phyloP scores from a whole-genome alignment of 1,140 invertebrate genomes.

The Leguminivora glycinivorella region DNA sequence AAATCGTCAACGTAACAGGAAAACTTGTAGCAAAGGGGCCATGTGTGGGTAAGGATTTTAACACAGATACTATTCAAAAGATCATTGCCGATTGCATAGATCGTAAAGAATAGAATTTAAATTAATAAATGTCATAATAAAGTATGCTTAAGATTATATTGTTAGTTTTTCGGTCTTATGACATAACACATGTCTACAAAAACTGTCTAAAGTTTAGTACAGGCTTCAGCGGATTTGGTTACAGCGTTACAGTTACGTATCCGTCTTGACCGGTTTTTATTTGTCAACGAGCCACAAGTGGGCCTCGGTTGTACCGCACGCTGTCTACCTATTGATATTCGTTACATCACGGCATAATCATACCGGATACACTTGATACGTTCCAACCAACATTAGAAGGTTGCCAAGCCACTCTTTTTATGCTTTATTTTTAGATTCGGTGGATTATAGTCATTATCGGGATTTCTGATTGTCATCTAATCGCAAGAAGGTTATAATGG shows the following conservation, averaged over 20 bases:
- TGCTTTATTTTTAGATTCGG: constrained; percentile 39
- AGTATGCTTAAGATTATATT: background rate
- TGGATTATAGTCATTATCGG: constrained; percentile 36
- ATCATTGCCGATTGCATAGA: background rate
- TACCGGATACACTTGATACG: constrained; percentile 60
- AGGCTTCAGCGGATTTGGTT: constrained; percentile 13
- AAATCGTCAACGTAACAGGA: constrained; percentile 11
- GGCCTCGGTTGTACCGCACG: constrained; percentile 29
- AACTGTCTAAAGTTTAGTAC: background rate
- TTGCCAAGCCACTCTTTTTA: constrained; percentile 44
- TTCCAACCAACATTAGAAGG: constrained; percentile 55
- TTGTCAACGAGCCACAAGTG: constrained; percentile 30
- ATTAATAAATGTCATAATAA: background rate
- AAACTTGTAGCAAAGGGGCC: background rate
- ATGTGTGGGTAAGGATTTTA: background rate
- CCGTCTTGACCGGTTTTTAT: constrained; percentile 28
- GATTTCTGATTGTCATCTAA: constrained; percentile 7
- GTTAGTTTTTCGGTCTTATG: background rate
- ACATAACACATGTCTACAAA: background rate
- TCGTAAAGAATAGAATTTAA: background rate
- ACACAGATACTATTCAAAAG: background rate
- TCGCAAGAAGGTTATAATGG: background rate
- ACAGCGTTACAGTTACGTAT: constrained; percentile 25
- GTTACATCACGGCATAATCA: constrained; percentile 59
- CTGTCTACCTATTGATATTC: constrained; percentile 38